These are phyloP conservation scores for Periparus ater DNA, from an alignment of 2,797 vertebrate species.

Conservation along the genomic window DNA sequence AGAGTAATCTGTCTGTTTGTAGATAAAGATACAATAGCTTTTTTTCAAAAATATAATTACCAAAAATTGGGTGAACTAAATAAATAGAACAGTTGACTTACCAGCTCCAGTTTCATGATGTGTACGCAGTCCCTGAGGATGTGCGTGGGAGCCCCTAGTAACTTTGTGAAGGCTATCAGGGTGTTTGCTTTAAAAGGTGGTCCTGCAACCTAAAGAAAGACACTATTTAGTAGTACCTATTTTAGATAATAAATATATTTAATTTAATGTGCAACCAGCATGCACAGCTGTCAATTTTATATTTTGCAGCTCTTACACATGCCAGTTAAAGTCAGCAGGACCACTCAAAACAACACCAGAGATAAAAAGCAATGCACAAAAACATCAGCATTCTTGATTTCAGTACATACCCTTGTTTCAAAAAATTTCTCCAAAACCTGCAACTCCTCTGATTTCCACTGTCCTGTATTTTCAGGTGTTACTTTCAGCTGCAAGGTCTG, in stretches of 20 bases:
- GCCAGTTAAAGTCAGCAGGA: background rate
- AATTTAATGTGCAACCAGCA: background rate
- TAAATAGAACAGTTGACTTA: slow-evolving; percentile 58
- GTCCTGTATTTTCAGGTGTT: slow-evolving; percentile 94
- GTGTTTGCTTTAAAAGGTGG: slow-evolving; percentile 99
- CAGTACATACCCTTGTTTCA: slow-evolving; percentile 89
- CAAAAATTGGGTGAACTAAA: background rate
- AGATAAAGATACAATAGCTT: background rate
- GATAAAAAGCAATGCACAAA: background rate
- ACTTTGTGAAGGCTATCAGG: slow-evolving; percentile 97
- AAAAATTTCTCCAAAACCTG: slow-evolving; percentile 99
- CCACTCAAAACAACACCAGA: background rate
- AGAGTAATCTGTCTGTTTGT: background rate
- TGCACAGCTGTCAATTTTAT: background rate
- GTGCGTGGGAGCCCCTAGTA: slow-evolving; percentile 93
- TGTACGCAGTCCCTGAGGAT: slow-evolving; percentile 98
- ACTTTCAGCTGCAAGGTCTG: slow-evolving; percentile 99
- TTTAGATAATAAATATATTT: background rate
- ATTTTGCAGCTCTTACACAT: background rate
- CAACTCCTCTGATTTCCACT: slow-evolving; percentile 97
- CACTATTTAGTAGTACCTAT: slow-evolving; percentile 18
- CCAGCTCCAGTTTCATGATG: slow-evolving; percentile 99
- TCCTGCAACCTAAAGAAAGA: slow-evolving; percentile 88
- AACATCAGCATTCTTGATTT: background rate
- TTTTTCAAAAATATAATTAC: background rate